A percentile compares a stretch with the other conserved stretches of the same genome.
phyloP scores from a whole-genome alignment of 2,797 vertebrate species.

The Pseudochromis fuscus region DNA sequence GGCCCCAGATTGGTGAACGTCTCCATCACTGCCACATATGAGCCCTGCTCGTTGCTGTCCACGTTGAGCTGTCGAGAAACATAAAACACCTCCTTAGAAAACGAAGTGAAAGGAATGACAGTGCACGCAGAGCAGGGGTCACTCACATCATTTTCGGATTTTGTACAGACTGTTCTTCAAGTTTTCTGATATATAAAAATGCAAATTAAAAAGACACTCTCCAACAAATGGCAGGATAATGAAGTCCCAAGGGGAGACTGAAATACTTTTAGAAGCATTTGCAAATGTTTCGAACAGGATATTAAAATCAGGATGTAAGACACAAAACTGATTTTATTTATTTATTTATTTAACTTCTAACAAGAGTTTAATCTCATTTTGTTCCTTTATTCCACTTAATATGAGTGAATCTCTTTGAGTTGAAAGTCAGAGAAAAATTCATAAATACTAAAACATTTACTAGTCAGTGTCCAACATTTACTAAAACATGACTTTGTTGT shows the following conservation, averaged over 20 bases:
- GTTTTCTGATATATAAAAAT: neutral
- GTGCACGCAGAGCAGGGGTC: neutral
- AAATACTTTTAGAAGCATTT: neutral
- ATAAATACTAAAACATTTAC: too few relatives aligned
- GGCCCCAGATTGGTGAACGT: slow-evolving; percentile 98
- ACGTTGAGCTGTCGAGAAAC: slow-evolving; percentile 90
- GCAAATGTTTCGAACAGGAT: neutral
- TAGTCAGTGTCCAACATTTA: neutral
- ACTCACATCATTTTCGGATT: too few relatives aligned
- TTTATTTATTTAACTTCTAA: neutral
- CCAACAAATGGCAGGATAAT: neutral
- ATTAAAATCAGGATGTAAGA: neutral
- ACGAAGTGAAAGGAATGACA: neutral
- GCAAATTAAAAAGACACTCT: neutral
- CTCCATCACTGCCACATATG: slow-evolving; percentile 98
- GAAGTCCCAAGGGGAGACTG: too few relatives aligned
- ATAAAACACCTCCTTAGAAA: neutral
- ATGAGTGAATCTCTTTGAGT: neutral
- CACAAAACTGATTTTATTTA: too few relatives aligned
- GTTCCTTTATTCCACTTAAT: neutral
- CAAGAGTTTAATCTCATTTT: neutral
- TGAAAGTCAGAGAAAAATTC: neutral
- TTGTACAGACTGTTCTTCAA: neutral
- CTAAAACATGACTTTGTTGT: neutral
- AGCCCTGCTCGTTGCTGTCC: slow-evolving; percentile 98